These are phyloP conservation scores for Eupithecia exiguata DNA, from an alignment of 2,888 invertebrate species.

Conservation along the genomic window DNA sequence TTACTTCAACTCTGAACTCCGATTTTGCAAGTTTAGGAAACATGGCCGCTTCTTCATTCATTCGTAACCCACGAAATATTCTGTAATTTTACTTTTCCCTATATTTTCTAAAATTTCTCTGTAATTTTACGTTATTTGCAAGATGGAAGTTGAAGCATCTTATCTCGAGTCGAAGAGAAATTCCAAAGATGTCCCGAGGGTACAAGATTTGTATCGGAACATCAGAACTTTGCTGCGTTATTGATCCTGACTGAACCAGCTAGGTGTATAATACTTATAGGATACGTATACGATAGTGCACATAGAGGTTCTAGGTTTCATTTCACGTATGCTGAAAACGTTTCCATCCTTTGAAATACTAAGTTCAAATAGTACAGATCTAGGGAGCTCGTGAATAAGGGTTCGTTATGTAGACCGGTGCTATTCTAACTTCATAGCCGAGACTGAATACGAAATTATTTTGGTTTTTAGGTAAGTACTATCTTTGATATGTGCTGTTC, in stretches of 20 bases:
- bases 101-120: neutral
- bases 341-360: neutral
- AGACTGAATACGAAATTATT: neutral
- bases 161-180: neutral
- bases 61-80: neutral
- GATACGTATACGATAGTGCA: neutral
- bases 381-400: neutral
- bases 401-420: neutral
- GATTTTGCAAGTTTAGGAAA: neutral
- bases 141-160: no score
- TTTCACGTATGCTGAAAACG: conserved; percentile 2
- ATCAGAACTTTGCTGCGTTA: conserved; percentile 1
- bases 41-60: neutral
- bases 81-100: neutral
- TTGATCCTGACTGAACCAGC: neutral
- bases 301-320: neutral
- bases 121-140: neutral
- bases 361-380: neutral
- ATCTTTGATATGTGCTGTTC: neutral
- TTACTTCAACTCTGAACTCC: neutral
- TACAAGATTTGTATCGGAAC: neutral
- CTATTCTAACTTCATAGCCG: neutral
- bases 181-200: neutral
- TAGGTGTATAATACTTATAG: neutral
- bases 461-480: neutral